A percentile compares a stretch with the other conserved stretches of the same genome.
These are phyloP conservation scores for Aldabrachelys gigantea DNA, from an alignment of 2,113 vertebrate species.

Conservation along the genomic window DNA sequence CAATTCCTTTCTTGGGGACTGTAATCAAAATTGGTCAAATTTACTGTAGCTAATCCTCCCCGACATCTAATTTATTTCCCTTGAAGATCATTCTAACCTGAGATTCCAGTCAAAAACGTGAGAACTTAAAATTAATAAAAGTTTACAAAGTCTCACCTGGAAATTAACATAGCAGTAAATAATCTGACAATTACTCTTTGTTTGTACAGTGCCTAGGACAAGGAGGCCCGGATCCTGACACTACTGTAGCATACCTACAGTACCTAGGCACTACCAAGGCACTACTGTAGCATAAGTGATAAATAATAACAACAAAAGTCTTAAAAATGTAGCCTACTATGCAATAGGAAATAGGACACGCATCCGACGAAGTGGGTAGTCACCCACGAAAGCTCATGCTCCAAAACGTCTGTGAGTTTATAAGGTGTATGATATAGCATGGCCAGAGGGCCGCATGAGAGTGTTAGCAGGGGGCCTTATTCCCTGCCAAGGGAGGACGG, in stretches of 20 bases:
- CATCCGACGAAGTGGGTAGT: too few relatives aligned
- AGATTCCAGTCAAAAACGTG: neutral
- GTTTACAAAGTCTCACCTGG: neutral
- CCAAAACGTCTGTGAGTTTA: too few relatives aligned
- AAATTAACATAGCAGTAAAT: neutral
- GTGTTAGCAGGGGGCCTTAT: too few relatives aligned
- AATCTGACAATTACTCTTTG: neutral
- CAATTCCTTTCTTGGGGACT: slow-evolving; percentile 21
- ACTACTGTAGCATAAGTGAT: neutral
- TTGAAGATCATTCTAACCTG: neutral
- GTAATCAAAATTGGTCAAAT: neutral
- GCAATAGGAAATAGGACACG: neutral
- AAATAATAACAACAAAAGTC: neutral
- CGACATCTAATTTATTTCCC: neutral
- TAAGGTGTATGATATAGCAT: too few relatives aligned
- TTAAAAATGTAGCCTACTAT: neutral
- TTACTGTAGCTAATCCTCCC: neutral
- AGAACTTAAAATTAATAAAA: neutral
- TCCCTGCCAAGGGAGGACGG: too few relatives aligned
- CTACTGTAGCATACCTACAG: neutral
- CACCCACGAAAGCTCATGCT: too few relatives aligned
- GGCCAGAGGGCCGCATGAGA: too few relatives aligned
- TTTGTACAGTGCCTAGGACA: neutral
- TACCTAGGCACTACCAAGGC: neutral
- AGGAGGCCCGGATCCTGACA: neutral